Evolutionary conservation across 2,113 vertebrate species (phyloP), one percentile per base, ranked within the genome.

Genomic region (Brevimyrus niger): DNA sequence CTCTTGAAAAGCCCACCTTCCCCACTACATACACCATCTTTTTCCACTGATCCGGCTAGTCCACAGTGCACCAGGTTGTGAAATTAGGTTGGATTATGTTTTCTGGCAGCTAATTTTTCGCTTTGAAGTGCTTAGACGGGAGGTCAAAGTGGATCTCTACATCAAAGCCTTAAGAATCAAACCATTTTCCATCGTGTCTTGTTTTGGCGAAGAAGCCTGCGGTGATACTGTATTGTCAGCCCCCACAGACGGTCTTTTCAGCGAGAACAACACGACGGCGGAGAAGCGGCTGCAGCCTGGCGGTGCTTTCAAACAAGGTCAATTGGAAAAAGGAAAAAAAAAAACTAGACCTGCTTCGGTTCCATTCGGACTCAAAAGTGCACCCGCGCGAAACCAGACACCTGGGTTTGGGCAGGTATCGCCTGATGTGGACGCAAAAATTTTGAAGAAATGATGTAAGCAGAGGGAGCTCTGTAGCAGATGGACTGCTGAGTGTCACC

Each of bases 161-260:
- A 95, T 97, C 96, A 97, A 98, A 98, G 96, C 93, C 92, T 92
- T 93, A 95, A 91, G 95, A 97, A 97, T 96, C 96, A 95, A 97
- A 94, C 92, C 95, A 94, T 95, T 97, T 96, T 95, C 92, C 84
- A 89, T 90, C 91, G 89, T 90, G 89, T 91, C 92, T 90, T 91
- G 48, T 94, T 94, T 95, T 92, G 92, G 89, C 94, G 94, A 95
- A 94, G 90, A 94, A 94, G 95, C 95, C 94, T 94, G 94, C 93
- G 96, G 95, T 95, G 96, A 95, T 94, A 93, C 88, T 92, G 93
- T 89, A 89, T 91, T 92, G 92, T 93, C 91, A 93, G 92, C 87
- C 92, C 92, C 89, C 85, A 89, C 90, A 91, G 92, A 91, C 93
- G 93, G 92, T 94, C 94, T 42, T 95, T 94, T 93, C 92, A 95